Conservation (phyloP, 2,888 invertebrate species). For the Eristalinus aeneus region DNA sequence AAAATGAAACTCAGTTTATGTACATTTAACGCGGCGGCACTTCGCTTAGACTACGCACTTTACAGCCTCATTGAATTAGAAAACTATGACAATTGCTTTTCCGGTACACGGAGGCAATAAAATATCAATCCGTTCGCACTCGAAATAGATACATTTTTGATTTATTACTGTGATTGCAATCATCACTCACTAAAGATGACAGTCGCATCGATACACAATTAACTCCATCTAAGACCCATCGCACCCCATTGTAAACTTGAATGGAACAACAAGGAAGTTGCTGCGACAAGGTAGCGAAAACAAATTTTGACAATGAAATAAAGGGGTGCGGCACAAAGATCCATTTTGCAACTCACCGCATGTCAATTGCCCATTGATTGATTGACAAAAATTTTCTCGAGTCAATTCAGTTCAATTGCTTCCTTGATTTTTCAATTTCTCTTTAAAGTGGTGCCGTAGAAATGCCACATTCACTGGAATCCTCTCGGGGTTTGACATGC, state of each 20-base stretch:
- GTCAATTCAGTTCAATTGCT: slow-evolving; percentile 51
- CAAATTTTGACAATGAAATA: not conserved
- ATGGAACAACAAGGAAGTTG: slow-evolving; percentile 37
- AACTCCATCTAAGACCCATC: slow-evolving; percentile 21
- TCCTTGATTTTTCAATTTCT: slow-evolving; percentile 63
- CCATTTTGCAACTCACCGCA: slow-evolving; percentile 65
- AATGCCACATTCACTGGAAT: slow-evolving; percentile 37
- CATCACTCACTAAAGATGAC: slow-evolving; percentile 66
- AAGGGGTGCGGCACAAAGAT: slow-evolving; percentile 47
- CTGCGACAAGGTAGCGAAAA: slow-evolving; percentile 9
- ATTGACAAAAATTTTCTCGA: slow-evolving; percentile 47
- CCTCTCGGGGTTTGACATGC: slow-evolving; percentile 35
- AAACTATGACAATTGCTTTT: not conserved
- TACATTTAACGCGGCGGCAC: too few relatives aligned
- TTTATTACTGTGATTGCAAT: slow-evolving; percentile 59
- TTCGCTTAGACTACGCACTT: too few relatives aligned
- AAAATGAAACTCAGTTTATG: too few relatives aligned
- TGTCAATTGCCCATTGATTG: slow-evolving; percentile 69
- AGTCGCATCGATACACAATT: slow-evolving; percentile 43
- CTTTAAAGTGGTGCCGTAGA: slow-evolving; percentile 36
- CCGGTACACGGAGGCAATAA: slow-evolving; percentile 2
- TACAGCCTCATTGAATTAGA: not conserved
- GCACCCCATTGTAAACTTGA: slow-evolving; percentile 38
- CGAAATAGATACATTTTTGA: slow-evolving; percentile 44
- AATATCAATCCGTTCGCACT: slow-evolving; percentile 53